Evolutionary conservation across 2,797 vertebrate genomes (phyloP), one percentile per base, ranked within the genome.

Genomic region (Eulemur albifrons): DNA sequence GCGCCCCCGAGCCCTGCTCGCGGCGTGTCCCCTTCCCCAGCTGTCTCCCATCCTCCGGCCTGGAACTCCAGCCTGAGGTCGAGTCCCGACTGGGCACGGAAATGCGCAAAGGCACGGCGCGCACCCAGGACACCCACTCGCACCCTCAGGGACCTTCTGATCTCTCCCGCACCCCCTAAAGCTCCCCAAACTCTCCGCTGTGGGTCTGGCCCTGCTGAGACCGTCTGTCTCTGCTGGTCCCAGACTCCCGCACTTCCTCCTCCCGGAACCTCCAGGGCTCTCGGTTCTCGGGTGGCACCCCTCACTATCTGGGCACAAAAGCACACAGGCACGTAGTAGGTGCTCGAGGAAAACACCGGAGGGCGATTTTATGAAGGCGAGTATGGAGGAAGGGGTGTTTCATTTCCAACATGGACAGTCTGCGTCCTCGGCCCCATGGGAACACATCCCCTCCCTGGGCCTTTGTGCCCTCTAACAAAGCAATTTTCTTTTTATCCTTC

Each of bases 391-490:
- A 50, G 32, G 17, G 15, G n/a, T 23, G 59, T 54, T 59, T 77
- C 23, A 23, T 73, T 82, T 89, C 50, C 81, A 43, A 30, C 25
- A 12, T 4, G 0, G 14, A 73, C 57, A 38, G 45, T 40, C 38
- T 61, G 76, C 35, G 8, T 79, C 81, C 84, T 67, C 25, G 17
- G 5, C 81, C 61, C 35, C 43, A 23, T 15, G 20, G 89, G 57
- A 27, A 4, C 23, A 27, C 59, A 57, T 30, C 20, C 30, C 30
- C 38, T 83, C 40, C 89, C 40, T 10, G 27, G 23, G 54, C 61
- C 35, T 92, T 94, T 89, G 69, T 93, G 67, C 35, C 48, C 27
- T 67, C 30, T 63, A 87, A 75, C 75, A 83, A 89, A 96, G 57
- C 45, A 20, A 23, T 50, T 84, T 88, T 48, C 61, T 23, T 95